phyloP scores from a whole-genome alignment of 2,113 vertebrate species.

The Rhadina sibilatrix region DNA sequence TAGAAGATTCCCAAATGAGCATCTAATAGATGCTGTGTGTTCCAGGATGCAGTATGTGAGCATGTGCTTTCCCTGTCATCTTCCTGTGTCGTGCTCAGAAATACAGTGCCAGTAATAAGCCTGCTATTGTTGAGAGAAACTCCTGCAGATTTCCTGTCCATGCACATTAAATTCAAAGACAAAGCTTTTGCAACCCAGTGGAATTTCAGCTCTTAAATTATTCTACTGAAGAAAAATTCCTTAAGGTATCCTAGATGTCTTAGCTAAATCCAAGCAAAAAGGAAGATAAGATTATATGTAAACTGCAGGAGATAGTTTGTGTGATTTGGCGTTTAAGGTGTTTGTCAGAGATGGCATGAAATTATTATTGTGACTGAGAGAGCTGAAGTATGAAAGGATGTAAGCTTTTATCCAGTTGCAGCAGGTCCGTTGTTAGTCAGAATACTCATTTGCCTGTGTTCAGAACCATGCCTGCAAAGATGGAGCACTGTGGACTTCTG shows the following conservation, averaged over 20 bases:
- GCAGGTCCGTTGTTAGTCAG: neutral
- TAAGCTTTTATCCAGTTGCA: neutral
- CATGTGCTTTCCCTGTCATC: neutral
- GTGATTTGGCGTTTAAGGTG: neutral
- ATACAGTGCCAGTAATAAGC: neutral
- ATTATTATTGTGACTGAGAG: neutral
- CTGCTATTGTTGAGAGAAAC: neutral
- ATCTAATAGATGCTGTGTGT: neutral
- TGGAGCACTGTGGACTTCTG: neutral
- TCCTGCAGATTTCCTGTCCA: neutral
- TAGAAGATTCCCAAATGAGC: neutral
- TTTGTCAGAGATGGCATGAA: neutral
- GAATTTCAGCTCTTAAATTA: constrained; percentile 3
- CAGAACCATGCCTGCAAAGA: neutral
- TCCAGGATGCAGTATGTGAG: neutral
- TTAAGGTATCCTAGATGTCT: neutral
- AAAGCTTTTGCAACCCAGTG: neutral
- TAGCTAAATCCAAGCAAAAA: neutral
- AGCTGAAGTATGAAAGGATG: neutral
- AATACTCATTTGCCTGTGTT: neutral
- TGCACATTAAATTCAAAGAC: neutral
- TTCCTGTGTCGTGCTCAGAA: neutral
- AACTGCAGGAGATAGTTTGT: neutral
- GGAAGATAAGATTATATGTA: neutral
- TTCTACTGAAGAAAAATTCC: neutral